A percentile compares a stretch with the other conserved stretches of the same genome.
phyloP scores from a whole-genome alignment of 2,888 invertebrate genomes.

The Sinodicranocentrus sp. region DNA sequence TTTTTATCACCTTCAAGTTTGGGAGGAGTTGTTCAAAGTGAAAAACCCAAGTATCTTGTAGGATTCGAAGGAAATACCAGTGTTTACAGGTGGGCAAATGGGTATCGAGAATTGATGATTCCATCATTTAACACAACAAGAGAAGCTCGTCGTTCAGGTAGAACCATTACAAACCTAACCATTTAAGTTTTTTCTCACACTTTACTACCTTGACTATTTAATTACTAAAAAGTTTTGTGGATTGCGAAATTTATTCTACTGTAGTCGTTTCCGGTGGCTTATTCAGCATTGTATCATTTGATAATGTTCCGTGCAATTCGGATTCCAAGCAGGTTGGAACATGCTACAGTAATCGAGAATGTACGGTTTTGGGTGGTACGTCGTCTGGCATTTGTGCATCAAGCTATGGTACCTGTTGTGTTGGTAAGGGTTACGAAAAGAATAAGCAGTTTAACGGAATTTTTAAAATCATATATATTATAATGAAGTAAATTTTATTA shows the following conservation, averaged over 20 bases:
- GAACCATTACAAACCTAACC: too few species aligned
- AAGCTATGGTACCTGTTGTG: slow-evolving; percentile 88
- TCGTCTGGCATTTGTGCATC: slow-evolving; percentile 87
- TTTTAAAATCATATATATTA: too few species aligned
- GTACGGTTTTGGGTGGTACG: slow-evolving; percentile 85
- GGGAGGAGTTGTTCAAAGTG: slow-evolving; percentile 27
- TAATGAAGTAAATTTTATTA: too few species aligned
- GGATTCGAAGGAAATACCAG: slow-evolving; percentile 56
- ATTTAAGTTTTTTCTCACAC: too few species aligned
- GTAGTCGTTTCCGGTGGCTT: slow-evolving; percentile 75
- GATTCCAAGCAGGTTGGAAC: slow-evolving; percentile 81
- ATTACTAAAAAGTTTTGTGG: not conserved
- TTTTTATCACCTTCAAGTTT: slow-evolving; percentile 8
- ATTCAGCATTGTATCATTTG: slow-evolving; percentile 76
- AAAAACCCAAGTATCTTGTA: slow-evolving; percentile 25
- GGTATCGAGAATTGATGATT: slow-evolving; percentile 53
- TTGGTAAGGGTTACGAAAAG: slow-evolving; percentile 85
- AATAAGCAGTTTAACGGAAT: too few species aligned
- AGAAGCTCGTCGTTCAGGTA: slow-evolving; percentile 75
- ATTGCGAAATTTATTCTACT: not conserved
- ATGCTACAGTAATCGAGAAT: slow-evolving; percentile 88
- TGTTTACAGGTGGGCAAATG: slow-evolving; percentile 56
- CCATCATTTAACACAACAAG: slow-evolving; percentile 66
- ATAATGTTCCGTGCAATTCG: slow-evolving; percentile 75
- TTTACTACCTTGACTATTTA: too few species aligned